Evolutionary conservation across 2,888 invertebrate species (phyloP).

Genomic region (Imbricaverruca yamaguchii): DNA sequence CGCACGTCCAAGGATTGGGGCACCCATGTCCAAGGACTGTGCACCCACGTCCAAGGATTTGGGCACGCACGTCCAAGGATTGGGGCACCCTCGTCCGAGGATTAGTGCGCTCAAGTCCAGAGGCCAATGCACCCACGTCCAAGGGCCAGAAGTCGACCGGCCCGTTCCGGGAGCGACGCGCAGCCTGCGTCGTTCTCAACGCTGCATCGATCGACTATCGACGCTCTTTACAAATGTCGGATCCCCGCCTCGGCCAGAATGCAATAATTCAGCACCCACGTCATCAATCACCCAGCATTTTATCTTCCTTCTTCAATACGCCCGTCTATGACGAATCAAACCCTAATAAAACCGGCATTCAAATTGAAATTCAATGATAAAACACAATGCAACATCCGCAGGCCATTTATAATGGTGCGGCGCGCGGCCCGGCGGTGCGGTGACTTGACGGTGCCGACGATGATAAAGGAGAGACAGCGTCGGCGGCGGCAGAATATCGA

Average conservation of each 20-base stretch:
- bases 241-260: not conserved
- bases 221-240: constrained; percentile 18
- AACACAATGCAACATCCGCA: constrained; percentile 17
- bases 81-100: too few species aligned
- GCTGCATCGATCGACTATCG: not conserved
- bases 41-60: too few species aligned
- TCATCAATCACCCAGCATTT: constrained; percentile 8
- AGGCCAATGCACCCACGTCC: too few species aligned
- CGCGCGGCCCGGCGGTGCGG: not conserved
- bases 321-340: constrained; percentile 18
- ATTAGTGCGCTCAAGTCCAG: too few species aligned
- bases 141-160: too few species aligned
- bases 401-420: constrained; percentile 5
- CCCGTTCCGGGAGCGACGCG: too few species aligned
- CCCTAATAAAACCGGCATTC: constrained; percentile 22
- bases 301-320: constrained; percentile 10
- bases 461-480: not conserved
- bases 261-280: not conserved
- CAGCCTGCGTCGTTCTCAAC: too few species aligned
- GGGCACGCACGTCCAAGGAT: too few species aligned
- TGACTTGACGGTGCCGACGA: not conserved
- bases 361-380: constrained; percentile 21
- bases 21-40: too few species aligned
- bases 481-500: not conserved
- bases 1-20: too few species aligned